A percentile compares a stretch with the other conserved stretches of the same genome.
Conservation (phyloP, 2,113 vertebrate genomes). For the Cryptotis parvus region DNA sequence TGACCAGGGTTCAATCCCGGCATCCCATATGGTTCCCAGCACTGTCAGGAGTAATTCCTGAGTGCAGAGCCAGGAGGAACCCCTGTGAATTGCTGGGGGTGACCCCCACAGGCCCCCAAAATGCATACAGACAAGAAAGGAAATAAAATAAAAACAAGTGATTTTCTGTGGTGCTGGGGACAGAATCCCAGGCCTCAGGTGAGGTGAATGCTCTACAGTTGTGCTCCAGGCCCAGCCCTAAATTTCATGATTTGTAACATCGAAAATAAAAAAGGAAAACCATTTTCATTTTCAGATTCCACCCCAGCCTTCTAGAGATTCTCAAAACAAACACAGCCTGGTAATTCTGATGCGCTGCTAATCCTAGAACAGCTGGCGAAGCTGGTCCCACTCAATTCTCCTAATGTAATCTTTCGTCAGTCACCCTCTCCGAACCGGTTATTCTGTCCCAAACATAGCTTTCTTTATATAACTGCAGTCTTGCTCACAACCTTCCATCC, state of each 20-base stretch:
- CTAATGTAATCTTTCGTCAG: not conserved
- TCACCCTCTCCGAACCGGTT: constrained; percentile 17
- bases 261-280: constrained; percentile 21
- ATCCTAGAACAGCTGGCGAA: not conserved
- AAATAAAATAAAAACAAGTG: not conserved
- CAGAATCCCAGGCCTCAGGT: too few species aligned
- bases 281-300: not conserved
- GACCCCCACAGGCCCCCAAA: too few species aligned
- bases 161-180: not conserved
- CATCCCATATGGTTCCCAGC: too few species aligned
- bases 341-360: not conserved
- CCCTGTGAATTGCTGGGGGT: too few species aligned
- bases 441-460: not conserved
- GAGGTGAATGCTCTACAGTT: not conserved
- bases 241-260: constrained; percentile 18
- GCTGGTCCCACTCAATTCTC: not conserved
- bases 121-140: not conserved
- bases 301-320: not conserved
- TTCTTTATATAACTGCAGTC: constrained; percentile 7
- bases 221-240: not conserved
- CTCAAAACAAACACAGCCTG: not conserved
- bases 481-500: not conserved
- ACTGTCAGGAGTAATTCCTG: too few species aligned
- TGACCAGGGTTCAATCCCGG: too few species aligned
- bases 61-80: too few species aligned